phyloP scores from a whole-genome alignment of 2,113 vertebrate genomes.

The Trichechus manatus region DNA sequence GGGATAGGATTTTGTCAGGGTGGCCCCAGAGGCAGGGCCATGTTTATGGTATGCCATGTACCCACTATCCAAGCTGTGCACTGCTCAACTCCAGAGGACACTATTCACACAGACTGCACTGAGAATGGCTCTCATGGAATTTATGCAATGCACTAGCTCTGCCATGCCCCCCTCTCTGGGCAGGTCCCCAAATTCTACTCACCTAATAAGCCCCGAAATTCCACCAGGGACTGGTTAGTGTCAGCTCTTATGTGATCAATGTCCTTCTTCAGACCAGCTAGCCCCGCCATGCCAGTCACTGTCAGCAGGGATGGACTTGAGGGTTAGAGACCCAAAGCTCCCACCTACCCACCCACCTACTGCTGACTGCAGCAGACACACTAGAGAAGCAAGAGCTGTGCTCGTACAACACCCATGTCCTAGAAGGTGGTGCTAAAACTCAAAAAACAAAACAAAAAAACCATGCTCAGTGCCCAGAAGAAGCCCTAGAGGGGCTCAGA shows the following conservation, averaged over 20 bases:
- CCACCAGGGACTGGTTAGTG: constrained; percentile 60
- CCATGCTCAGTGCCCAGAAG: background rate
- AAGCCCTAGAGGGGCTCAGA: background rate
- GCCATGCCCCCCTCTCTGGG: background rate
- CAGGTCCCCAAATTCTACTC: constrained; percentile 16
- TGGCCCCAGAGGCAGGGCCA: background rate
- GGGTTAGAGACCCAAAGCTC: background rate
- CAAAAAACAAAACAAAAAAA: background rate
- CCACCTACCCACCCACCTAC: background rate
- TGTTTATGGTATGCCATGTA: background rate
- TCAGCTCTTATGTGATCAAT: constrained; percentile 18
- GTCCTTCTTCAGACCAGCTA: constrained; percentile 69
- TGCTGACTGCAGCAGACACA: background rate
- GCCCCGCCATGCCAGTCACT: constrained; percentile 66
- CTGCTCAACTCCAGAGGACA: background rate
- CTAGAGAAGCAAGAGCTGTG: background rate
- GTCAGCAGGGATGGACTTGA: background rate
- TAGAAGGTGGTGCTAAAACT: background rate
- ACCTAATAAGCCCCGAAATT: constrained; percentile 74
- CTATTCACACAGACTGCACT: background rate
- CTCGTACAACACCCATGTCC: too few relatives aligned
- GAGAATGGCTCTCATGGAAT: background rate
- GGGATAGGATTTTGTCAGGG: background rate
- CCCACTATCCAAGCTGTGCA: background rate
- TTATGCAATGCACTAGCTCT: background rate